These are phyloP conservation scores for Prunella fulvescens DNA, from an alignment of 2,113 vertebrate species.

Conservation along the genomic window DNA sequence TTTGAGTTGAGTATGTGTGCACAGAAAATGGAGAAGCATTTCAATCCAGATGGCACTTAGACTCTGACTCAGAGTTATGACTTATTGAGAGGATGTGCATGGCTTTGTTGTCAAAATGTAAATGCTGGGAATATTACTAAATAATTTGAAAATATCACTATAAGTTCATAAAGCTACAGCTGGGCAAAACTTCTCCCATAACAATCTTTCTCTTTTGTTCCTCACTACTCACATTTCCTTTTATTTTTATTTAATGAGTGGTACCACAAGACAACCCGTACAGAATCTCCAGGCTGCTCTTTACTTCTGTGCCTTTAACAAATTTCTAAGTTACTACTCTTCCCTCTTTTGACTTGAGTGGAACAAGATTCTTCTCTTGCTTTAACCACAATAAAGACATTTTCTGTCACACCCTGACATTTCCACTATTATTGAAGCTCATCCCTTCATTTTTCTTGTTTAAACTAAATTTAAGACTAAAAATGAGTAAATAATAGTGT, in stretches of 20 bases:
- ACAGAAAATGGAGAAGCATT: background rate
- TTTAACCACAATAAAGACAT: background rate
- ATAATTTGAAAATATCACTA: background rate
- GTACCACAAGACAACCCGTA: background rate
- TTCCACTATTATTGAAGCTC: background rate
- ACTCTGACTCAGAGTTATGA: background rate
- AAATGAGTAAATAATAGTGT: background rate
- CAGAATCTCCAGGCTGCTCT: background rate
- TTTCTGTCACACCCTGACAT: background rate
- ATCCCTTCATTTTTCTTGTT: background rate
- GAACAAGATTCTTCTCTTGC: background rate
- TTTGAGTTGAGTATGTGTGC: background rate
- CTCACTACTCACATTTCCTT: background rate
- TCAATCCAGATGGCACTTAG: background rate
- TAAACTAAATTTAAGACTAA: background rate
- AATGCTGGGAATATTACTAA: background rate
- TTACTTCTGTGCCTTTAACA: background rate
- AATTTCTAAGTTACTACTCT: background rate
- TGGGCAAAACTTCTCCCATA: background rate
- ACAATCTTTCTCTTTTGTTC: background rate
- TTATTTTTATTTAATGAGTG: background rate
- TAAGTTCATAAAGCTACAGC: background rate
- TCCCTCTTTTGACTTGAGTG: background rate
- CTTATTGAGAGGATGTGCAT: background rate
- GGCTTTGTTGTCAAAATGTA: background rate